Conservation (phyloP, 2,113 vertebrate genomes). For the Platanista minor region DNA sequence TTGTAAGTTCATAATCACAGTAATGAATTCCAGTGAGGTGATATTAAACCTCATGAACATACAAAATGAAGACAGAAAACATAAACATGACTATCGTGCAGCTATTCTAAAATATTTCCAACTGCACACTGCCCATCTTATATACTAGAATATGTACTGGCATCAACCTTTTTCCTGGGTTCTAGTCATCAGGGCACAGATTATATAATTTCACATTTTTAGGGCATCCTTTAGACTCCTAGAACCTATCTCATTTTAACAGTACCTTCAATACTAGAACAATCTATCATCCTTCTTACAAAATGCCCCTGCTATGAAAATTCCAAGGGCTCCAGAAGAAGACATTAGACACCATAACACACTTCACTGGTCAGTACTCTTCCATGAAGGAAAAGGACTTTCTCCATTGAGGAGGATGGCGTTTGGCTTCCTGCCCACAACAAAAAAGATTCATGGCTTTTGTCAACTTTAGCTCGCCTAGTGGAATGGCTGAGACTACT, state of each 20-base stretch:
- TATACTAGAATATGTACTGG: not conserved
- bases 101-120: not conserved
- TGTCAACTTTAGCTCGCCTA: not conserved
- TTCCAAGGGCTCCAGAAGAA: not conserved
- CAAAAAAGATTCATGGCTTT: not conserved
- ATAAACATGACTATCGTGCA: not conserved
- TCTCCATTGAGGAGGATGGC: not conserved
- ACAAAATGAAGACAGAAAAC: conserved; percentile 35
- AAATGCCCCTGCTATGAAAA: not conserved
- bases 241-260: not conserved
- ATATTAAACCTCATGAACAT: conserved; percentile 34
- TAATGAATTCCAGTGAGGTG: conserved; percentile 37
- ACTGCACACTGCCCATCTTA: not conserved
- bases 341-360: not conserved
- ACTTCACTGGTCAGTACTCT: not conserved
- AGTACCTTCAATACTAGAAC: not conserved
- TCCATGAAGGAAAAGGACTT: not conserved
- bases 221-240: not conserved
- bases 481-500: not conserved
- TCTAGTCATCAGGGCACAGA: not conserved
- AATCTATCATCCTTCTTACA: not conserved
- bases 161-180: not conserved
- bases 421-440: not conserved
- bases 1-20: not conserved
- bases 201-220: not conserved